phyloP scores from a whole-genome alignment of 2,888 invertebrate genomes.

The Drosophila fungiperda region DNA sequence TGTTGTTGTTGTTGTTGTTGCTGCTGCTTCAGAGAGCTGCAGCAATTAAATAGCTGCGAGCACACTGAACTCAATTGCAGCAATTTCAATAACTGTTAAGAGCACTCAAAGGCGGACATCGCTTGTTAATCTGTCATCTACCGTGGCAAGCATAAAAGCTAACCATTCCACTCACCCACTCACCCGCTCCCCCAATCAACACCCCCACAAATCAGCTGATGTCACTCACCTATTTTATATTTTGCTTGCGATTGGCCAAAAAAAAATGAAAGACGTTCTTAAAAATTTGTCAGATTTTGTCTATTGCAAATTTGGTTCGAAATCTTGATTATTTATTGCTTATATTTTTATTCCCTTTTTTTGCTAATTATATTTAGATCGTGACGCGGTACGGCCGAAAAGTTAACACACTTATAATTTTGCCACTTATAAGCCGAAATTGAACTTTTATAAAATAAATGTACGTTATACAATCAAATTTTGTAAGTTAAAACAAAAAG shows the following conservation, averaged over 20 bases:
- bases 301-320: conserved; percentile 42
- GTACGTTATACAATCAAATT: conserved; percentile 76
- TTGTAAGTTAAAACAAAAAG: conserved; percentile 62
- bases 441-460: conserved; percentile 73
- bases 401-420: conserved; percentile 73
- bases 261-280: conserved; percentile 30
- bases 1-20: not conserved
- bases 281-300: conserved; percentile 37
- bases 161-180: not conserved
- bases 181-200: not conserved
- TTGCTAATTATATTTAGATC: conserved; percentile 52
- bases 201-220: conserved; percentile 7
- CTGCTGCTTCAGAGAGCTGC: conserved; percentile 19
- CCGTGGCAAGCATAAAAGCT: conserved; percentile 16
- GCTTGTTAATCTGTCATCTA: conserved; percentile 63
- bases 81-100: conserved; percentile 77
- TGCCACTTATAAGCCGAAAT: conserved; percentile 73
- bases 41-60: conserved; percentile 80
- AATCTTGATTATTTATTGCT: conserved; percentile 21
- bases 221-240: conserved; percentile 56
- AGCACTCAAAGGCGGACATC: conserved; percentile 59
- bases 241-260: conserved; percentile 47
- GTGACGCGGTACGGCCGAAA: conserved; percentile 73
- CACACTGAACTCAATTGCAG: conserved; percentile 72
- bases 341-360: conserved; percentile 19